Percentiles rank a stretch among this genome's conserved stretches.
phyloP scores from a whole-genome alignment of 2,797 vertebrate genomes.

The Myoxocephalus aenaeus region DNA sequence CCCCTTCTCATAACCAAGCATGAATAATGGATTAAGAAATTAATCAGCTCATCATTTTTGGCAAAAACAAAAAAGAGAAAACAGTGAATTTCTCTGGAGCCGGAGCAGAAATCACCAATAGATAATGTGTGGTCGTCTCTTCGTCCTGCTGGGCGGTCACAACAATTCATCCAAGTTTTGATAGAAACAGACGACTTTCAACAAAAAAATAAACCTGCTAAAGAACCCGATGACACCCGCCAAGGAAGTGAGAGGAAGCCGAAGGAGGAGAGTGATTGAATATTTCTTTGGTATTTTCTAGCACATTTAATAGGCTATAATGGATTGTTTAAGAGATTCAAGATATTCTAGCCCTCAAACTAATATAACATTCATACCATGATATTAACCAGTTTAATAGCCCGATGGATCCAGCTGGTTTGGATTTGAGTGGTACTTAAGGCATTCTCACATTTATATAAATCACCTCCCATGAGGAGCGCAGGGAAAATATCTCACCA shows the following conservation, averaged over 20 bases:
- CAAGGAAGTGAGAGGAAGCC: neutral
- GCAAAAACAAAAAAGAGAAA: neutral
- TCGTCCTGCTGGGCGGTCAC: neutral
- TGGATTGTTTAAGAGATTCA: neutral
- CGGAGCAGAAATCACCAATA: constrained; percentile 22
- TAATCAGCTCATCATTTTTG: constrained; percentile 58
- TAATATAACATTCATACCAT: neutral
- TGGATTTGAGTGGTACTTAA: neutral
- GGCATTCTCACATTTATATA: neutral
- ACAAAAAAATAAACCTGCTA: neutral
- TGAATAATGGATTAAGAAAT: constrained; percentile 68
- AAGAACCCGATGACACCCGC: no score
- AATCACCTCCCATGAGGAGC: neutral
- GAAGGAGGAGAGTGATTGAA: neutral
- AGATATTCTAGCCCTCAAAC: neutral
- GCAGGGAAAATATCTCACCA: neutral
- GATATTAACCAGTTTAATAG: neutral
- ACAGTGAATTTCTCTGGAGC: constrained; percentile 6
- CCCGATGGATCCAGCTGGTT: neutral
- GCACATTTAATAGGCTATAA: no score
- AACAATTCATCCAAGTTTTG: neutral
- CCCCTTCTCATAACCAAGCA: constrained; percentile 57
- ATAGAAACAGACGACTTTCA: neutral
- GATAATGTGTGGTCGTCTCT: constrained; percentile 13
- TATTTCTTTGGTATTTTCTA: neutral